Conservation (phyloP, 2,888 invertebrate genomes). For the Lycaena phlaeas region DNA sequence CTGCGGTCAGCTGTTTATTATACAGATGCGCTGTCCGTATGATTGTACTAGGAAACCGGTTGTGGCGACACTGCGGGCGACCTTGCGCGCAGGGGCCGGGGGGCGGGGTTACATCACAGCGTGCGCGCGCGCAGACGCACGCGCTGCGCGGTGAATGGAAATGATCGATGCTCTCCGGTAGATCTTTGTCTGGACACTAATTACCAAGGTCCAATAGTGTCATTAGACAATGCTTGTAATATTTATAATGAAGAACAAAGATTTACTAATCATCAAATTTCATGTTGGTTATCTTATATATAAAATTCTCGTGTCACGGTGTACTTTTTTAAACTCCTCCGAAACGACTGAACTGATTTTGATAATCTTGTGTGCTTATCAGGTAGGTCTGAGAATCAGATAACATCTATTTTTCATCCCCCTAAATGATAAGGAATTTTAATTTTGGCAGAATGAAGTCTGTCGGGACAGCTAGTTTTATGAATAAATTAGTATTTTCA, state of each 20-base stretch:
- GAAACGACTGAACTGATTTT: too few species aligned
- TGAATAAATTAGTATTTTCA: too few species aligned
- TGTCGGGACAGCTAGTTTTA: too few species aligned
- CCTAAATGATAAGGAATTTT: too few species aligned
- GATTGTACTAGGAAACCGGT: slow-evolving; percentile 27
- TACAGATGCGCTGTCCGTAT: background rate
- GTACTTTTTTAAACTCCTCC: too few species aligned
- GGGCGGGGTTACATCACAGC: slow-evolving; percentile 30
- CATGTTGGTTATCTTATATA: background rate
- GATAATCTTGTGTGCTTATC: too few species aligned
- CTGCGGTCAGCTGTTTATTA: too few species aligned
- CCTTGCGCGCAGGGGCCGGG: slow-evolving; percentile 31
- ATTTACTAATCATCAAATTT: background rate
- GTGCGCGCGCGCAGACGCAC: slow-evolving; percentile 19
- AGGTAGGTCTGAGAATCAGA: too few species aligned
- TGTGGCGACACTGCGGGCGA: slow-evolving; percentile 29
- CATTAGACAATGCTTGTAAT: background rate
- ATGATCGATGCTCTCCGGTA: background rate
- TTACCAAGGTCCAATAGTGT: too few species aligned
- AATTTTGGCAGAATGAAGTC: too few species aligned
- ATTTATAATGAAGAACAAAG: background rate
- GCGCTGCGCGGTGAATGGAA: background rate
- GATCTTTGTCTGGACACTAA: background rate
- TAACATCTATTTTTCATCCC: too few species aligned
- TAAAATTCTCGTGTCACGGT: too few species aligned